Evolutionary conservation across 2,797 vertebrate genomes (phyloP).

Genomic region (Tachyglossus aculeatus): DNA sequence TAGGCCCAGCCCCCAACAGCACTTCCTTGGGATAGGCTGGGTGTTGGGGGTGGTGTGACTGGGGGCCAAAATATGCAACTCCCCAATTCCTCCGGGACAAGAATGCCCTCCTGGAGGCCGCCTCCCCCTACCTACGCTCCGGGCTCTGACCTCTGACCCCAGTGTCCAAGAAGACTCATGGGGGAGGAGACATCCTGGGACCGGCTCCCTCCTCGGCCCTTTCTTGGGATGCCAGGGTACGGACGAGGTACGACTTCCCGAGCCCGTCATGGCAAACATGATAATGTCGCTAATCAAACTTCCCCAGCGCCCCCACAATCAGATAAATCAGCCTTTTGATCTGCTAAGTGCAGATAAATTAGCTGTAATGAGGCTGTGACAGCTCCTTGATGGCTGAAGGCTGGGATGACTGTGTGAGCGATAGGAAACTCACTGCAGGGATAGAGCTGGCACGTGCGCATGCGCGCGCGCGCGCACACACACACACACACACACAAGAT

Average conservation of each 20-base stretch:
- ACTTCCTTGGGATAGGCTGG: no score
- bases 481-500: neutral
- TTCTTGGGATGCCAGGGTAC: constrained; percentile 38
- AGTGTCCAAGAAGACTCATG: no score
- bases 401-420: constrained; percentile 41
- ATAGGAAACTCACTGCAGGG: neutral
- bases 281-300: constrained; percentile 54
- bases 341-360: constrained; percentile 58
- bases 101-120: no score
- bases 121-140: no score
- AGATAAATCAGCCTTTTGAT: constrained; percentile 57
- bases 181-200: no score
- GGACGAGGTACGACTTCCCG: constrained; percentile 35
- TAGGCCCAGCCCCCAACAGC: no score
- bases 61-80: no score
- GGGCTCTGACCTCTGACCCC: no score
- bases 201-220: neutral
- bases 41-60: no score
- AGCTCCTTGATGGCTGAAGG: constrained; percentile 42
- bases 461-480: neutral
- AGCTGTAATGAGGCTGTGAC: constrained; percentile 62
- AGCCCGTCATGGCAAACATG: constrained; percentile 41
- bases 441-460: neutral
- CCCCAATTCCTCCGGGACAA: no score
- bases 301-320: constrained; percentile 55